Base-by-base conservation (phyloP, 2,797 vertebrate species). In the Tapera naevia region DNA sequence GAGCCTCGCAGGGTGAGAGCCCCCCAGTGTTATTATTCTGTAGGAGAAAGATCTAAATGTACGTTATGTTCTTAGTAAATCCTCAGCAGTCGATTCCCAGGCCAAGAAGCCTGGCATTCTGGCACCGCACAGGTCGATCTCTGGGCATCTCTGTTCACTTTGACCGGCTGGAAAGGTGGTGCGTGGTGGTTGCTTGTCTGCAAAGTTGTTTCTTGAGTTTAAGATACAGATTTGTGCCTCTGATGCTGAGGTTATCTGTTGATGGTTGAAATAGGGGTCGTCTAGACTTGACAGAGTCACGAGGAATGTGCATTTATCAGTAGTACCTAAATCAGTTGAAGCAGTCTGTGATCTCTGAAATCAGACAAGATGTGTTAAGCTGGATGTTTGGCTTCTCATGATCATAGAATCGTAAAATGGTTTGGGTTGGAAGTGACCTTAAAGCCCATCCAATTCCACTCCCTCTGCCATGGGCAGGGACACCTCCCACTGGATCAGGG, bases 271-370 rank as follows among this genome's bases (percentile, higher is more conserved):
- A 50, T n/a, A 17, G 4, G 39, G 8, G 9, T 50, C 17, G 7
- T 10, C n/a, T 33, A 10, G 72, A 51, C 6, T 4, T 66, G 45
- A 53, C 46, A 3, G 35, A 53, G 65, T n/a, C 32, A n/a, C 7
- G 3, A 9, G 2, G 15, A 4, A 2, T 14, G 2, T 27, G 0
- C 5, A 0, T 17, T 4, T 35, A 2, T 45, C 39, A 9, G 7
- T 25, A 2, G 21, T 23, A 2, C 21, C 51, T 35, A 17, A 30
- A 62, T 12, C 54, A 37, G 17, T 3, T 58, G 13, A 10, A 54
- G 25, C 16, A 11, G 16, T 37, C 86, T 91, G 89, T 79, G 76
- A 45, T 50, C 93, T 67, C 89, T 92, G 65, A 81, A 78, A 87
- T 95, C 58, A 76, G 80, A 70, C 61, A 27, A 3, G 25, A 24